Evolutionary conservation across 2,797 vertebrate genomes (phyloP), one percentile per base, ranked within the genome.

Genomic region (Arvicola amphibius): DNA sequence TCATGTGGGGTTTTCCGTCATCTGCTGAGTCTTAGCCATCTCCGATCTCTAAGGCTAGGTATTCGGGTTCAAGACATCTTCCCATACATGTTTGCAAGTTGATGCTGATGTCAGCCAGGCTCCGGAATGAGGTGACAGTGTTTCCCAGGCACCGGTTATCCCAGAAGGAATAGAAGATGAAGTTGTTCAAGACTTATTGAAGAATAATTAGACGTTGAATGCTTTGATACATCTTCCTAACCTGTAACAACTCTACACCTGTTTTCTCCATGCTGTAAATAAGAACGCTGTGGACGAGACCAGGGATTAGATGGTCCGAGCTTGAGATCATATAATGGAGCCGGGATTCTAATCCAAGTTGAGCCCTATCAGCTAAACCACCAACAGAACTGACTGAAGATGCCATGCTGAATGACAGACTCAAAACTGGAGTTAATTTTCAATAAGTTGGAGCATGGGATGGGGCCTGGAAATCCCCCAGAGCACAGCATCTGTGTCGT

Each of bases 401-500:
- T 8, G 53, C 1, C 2, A 21, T 17, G 29, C 61, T 76, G 71
- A 51, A 56, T 32, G 21, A 37, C 84, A 59, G 5, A 21, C 51
- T 43, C 14, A 7, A 32, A 13, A 12, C 61, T 37, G 69, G 32
- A 83, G 69, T 92, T 65, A 63, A 79, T 91, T 88, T 92, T n/a
- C 21, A 71, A 16, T 46, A 43, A 56, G 69, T 48, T 11, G 0
- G 34, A 86, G n/a, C 6, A 13, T 4, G 23, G 37, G 11, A 40
- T 2, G 0, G 6, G 21, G 71, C 40, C 83, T 80, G 40, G 65
- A 61, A 78, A 76, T 92, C 46, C 51, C 46, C 37, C 63, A 12
- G 73, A 79, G 83, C 65, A 90, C 74, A 85, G 51, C 81, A 63
- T 14, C 63, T 19, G 9, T 40, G 17, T 11, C 78, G 29, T 96